Conservation (phyloP, 1,140 invertebrate species). For the Bombus pyrosoma region DNA sequence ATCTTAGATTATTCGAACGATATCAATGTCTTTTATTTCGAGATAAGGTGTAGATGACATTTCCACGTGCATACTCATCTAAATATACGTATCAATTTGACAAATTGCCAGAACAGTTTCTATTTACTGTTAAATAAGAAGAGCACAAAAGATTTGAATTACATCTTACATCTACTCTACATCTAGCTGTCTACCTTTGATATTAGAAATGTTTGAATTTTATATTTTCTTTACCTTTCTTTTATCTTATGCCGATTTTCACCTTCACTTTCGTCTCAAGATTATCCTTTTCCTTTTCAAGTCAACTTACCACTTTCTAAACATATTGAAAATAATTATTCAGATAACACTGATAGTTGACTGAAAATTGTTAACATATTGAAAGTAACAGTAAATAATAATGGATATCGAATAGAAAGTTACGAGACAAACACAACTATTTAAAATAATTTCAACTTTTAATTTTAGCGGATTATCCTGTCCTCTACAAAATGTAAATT, state of each 20-base stretch:
- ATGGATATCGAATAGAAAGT: neutral
- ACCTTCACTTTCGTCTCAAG: neutral
- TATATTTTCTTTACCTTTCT: neutral
- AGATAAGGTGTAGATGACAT: neutral
- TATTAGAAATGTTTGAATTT: constrained; percentile 9
- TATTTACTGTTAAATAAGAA: constrained; percentile 30
- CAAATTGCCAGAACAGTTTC: constrained; percentile 1
- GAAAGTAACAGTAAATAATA: neutral
- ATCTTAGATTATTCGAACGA: too few relatives aligned
- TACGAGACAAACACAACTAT: neutral
- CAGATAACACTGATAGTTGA: too few relatives aligned
- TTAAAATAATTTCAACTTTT: neutral
- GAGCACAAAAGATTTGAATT: neutral
- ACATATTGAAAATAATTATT: too few relatives aligned
- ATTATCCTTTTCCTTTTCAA: neutral
- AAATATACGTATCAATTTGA: constrained; percentile 24
- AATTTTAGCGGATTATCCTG: neutral
- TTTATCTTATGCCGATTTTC: constrained; percentile 10
- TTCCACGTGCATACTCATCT: neutral
- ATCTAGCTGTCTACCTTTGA: neutral
- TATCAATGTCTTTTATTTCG: neutral
- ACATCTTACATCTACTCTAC: neutral
- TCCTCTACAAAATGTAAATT: neutral
- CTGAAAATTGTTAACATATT: neutral
- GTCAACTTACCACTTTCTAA: neutral